Evolutionary conservation across 1,140 invertebrate genomes (phyloP).

Genomic region (Drosophila sturtevanti): DNA sequence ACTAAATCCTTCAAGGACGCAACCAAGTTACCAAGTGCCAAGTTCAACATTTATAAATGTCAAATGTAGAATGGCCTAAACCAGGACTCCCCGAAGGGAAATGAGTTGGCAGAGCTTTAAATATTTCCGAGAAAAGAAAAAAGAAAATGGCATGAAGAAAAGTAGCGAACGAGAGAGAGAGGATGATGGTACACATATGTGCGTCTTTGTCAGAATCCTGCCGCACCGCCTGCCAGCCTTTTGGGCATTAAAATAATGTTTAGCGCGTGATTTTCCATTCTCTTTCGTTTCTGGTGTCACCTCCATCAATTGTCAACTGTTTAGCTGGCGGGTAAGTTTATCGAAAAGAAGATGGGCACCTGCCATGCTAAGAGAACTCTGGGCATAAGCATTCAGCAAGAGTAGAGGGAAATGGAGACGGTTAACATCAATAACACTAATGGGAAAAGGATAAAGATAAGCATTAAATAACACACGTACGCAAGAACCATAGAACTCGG

Average conservation of each 20-base stretch:
- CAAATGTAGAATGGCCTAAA: constrained; percentile 14
- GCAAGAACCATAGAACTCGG: constrained; percentile 13
- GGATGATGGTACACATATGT: neutral
- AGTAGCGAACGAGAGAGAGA: constrained; percentile 9
- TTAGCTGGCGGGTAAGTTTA: constrained; percentile 68
- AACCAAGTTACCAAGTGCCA: constrained; percentile 16
- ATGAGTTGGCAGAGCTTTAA: constrained; percentile 58
- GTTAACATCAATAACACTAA: constrained; percentile 81
- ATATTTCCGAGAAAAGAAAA: constrained; percentile 34
- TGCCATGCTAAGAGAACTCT: constrained; percentile 15
- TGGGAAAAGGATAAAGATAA: constrained; percentile 82
- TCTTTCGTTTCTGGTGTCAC: constrained; percentile 26
- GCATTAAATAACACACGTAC: constrained; percentile 81
- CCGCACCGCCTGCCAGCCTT: constrained; percentile 52
- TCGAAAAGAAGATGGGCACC: constrained; percentile 36
- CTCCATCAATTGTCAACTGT: constrained; percentile 71
- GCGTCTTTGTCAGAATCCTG: neutral
- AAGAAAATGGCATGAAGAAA: neutral
- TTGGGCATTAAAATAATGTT: constrained; percentile 76
- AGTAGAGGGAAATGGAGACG: constrained; percentile 19
- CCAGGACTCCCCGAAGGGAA: constrained; percentile 42
- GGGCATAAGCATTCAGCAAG: neutral
- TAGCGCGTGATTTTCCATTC: constrained; percentile 68
- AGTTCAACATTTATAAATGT: constrained; percentile 50
- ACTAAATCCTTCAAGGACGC: constrained; percentile 53